These are phyloP conservation scores for Prionace glauca DNA, from an alignment of 2,797 vertebrate species.

Conservation along the genomic window DNA sequence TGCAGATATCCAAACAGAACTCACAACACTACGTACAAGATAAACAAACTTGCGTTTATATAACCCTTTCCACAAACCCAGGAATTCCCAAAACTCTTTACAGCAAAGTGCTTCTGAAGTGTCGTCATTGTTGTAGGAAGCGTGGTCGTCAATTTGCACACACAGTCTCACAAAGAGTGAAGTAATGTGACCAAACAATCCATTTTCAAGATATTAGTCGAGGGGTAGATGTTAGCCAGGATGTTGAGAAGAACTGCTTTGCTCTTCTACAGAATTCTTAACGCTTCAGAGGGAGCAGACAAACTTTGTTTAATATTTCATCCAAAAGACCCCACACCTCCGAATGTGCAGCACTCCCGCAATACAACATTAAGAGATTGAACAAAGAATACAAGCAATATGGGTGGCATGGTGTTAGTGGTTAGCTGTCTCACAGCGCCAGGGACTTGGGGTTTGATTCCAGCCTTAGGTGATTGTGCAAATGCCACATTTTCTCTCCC, in stretches of 20 bases:
- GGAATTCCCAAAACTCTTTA: not conserved
- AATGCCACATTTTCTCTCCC: too few relatives aligned
- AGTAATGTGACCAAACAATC: not conserved
- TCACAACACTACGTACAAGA: not conserved
- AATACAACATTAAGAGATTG: not conserved
- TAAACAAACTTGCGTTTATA: not conserved
- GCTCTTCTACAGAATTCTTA: not conserved
- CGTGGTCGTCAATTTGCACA: not conserved
- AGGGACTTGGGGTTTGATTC: too few relatives aligned
- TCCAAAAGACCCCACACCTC: not conserved
- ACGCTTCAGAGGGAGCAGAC: not conserved
- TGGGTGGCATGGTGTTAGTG: too few relatives aligned
- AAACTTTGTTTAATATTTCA: not conserved
- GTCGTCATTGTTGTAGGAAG: not conserved
- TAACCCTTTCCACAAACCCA: not conserved
- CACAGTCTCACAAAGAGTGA: not conserved
- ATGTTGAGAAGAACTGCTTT: not conserved
- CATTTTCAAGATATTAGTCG: not conserved
- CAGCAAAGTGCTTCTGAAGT: not conserved
- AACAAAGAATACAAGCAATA: too few relatives aligned
- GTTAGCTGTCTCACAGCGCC: too few relatives aligned
- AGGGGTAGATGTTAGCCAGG: not conserved
- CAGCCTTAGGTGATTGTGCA: too few relatives aligned
- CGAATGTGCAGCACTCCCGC: not conserved
- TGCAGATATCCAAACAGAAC: not conserved